A percentile compares a stretch with the other conserved stretches of the same genome.
Evolutionary conservation across 2,888 invertebrate species (phyloP).

Genomic region (Rhogogaster chlorosoma): DNA sequence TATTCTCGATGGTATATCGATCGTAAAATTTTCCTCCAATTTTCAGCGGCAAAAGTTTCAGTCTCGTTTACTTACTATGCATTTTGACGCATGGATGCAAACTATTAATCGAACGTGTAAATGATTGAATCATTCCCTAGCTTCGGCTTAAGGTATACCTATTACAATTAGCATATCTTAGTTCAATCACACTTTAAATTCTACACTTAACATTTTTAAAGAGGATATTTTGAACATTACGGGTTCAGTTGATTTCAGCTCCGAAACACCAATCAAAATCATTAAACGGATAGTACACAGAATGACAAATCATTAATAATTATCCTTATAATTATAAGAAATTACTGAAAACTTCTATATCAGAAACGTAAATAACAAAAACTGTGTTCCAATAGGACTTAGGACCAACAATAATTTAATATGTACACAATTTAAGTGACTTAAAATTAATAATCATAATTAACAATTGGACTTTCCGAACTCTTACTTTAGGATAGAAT

Average conservation of each 20-base stretch:
- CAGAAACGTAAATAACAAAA: constrained; percentile 21
- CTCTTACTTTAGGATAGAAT: constrained; percentile 22
- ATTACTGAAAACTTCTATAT: not conserved
- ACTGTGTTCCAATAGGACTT: constrained; percentile 38
- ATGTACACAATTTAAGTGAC: constrained; percentile 70
- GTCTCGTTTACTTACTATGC: not conserved
- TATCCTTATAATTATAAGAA: constrained; percentile 15
- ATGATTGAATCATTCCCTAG: constrained; percentile 28
- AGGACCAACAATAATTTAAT: constrained; percentile 71
- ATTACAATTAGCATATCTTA: constrained; percentile 56
- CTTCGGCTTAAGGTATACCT: constrained; percentile 29
- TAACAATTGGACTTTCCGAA: constrained; percentile 45
- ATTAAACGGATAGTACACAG: constrained; percentile 18
- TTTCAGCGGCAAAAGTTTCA: not conserved
- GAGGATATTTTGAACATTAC: constrained; percentile 60
- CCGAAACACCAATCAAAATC: constrained; percentile 44
- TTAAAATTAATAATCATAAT: constrained; percentile 65
- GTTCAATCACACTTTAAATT: constrained; percentile 59
- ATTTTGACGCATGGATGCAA: not conserved
- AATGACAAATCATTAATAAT: constrained; percentile 38
- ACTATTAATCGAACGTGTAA: not conserved
- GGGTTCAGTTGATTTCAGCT: constrained; percentile 56
- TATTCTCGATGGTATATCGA: not conserved
- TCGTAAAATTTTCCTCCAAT: not conserved
- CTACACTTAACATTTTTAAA: constrained; percentile 60